phyloP scores from a whole-genome alignment of 2,888 invertebrate genomes.

The Minunthozetes semirufus region DNA sequence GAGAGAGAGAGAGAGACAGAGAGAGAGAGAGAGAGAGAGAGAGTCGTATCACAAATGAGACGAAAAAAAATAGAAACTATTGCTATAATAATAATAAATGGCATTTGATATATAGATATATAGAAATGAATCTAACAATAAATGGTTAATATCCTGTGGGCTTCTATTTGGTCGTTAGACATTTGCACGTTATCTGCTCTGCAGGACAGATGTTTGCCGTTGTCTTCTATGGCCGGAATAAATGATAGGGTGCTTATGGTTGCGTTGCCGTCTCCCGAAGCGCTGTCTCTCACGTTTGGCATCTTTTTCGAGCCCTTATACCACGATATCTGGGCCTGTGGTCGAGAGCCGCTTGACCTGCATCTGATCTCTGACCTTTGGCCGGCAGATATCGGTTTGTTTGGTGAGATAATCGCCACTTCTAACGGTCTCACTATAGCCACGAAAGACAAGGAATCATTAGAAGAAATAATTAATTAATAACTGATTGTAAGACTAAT shows the following conservation, averaged over 20 bases:
- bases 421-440: slow-evolving; percentile 9
- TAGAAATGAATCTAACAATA: slow-evolving; percentile 43
- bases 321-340: slow-evolving; percentile 42
- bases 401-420: not conserved
- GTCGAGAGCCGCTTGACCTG: slow-evolving; percentile 42
- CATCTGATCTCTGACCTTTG: slow-evolving; percentile 42
- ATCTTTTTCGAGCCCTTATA: slow-evolving; percentile 42
- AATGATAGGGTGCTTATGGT: slow-evolving; percentile 43
- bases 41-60: not conserved
- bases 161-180: slow-evolving; percentile 43
- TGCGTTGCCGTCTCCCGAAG: slow-evolving; percentile 43
- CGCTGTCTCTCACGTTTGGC: slow-evolving; percentile 40
- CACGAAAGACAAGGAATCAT: too few species aligned
- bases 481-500: too few species aligned
- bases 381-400: slow-evolving; percentile 40
- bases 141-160: slow-evolving; percentile 43
- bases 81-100: not conserved
- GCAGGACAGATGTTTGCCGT: slow-evolving; percentile 44
- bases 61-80: not conserved
- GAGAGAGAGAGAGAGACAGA: not conserved
- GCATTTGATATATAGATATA: not conserved
- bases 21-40: not conserved
- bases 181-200: slow-evolving; percentile 44
- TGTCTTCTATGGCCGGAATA: slow-evolving; percentile 43
- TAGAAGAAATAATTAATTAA: too few species aligned